phyloP scores from a whole-genome alignment of 2,797 vertebrate genomes.

The Channallabes apus region DNA sequence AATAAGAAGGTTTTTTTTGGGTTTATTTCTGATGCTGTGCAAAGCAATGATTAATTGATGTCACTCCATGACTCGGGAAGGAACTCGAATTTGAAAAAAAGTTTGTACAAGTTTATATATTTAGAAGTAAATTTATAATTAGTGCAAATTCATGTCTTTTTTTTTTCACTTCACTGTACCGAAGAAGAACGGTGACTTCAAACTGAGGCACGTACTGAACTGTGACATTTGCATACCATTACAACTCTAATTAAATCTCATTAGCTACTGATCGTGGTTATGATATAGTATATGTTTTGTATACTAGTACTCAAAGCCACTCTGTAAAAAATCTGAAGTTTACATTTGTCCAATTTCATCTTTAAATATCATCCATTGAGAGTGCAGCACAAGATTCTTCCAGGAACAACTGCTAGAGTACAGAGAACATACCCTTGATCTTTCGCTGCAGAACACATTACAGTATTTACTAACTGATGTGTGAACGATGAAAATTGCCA shows the following conservation, averaged over 20 bases:
- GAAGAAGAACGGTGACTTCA: too few species aligned
- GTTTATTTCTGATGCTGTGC: too few species aligned
- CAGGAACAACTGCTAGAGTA: background rate
- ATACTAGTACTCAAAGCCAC: background rate
- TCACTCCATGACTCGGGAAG: too few species aligned
- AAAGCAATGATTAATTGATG: too few species aligned
- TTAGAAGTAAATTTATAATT: too few species aligned
- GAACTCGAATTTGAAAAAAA: too few species aligned
- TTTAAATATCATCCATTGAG: background rate
- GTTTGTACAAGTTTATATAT: too few species aligned
- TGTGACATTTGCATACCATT: too few species aligned
- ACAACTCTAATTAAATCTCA: background rate
- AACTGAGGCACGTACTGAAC: too few species aligned
- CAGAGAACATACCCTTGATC: background rate
- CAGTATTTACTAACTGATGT: background rate
- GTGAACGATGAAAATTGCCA: background rate
- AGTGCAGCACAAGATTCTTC: background rate
- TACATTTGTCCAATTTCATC: background rate
- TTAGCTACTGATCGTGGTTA: background rate
- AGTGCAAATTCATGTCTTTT: too few species aligned
- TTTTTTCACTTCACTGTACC: too few species aligned
- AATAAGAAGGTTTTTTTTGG: too few species aligned
- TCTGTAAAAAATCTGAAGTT: background rate
- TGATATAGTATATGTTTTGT: background rate
- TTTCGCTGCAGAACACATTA: background rate